Percentiles rank a stretch among this genome's conserved stretches.
These are phyloP conservation scores for Vanessa atalanta DNA, from an alignment of 1,140 invertebrate species.

Conservation along the genomic window DNA sequence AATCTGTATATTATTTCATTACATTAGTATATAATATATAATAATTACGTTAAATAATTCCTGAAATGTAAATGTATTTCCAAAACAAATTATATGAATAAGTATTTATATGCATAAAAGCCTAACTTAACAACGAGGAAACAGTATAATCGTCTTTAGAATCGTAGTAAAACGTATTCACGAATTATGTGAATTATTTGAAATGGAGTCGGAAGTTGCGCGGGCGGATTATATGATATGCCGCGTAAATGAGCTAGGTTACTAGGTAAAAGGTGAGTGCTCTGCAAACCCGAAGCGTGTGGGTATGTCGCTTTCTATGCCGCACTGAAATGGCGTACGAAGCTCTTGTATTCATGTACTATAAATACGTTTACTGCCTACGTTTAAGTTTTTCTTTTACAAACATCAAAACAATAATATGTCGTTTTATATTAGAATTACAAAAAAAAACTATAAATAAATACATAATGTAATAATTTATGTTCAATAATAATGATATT, in stretches of 20 bases:
- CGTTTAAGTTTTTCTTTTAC: not conserved
- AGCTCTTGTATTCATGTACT: not conserved
- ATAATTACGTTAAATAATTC: too few relatives aligned
- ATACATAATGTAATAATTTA: too few relatives aligned
- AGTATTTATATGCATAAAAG: not conserved
- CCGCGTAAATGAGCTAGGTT: conserved; percentile 36
- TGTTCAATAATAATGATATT: too few relatives aligned
- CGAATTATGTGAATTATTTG: conserved; percentile 27
- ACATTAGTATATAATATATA: too few relatives aligned
- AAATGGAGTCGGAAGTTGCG: conserved; percentile 31
- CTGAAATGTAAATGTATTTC: too few relatives aligned
- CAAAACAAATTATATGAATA: not conserved
- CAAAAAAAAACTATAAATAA: not conserved
- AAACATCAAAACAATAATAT: not conserved
- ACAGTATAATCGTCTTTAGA: not conserved
- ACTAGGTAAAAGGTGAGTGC: conserved; percentile 42
- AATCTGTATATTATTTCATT: too few relatives aligned
- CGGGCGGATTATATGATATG: conserved; percentile 18
- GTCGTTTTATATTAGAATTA: too few relatives aligned
- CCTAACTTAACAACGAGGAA: not conserved
- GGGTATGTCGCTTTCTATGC: conserved; percentile 37
- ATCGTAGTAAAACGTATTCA: conserved; percentile 9
- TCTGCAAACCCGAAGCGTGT: conserved; percentile 34
- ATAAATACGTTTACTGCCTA: not conserved
- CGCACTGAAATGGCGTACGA: conserved; percentile 18